Conservation (phyloP, 2,888 invertebrate species). For the Lithophane leautieri region DNA sequence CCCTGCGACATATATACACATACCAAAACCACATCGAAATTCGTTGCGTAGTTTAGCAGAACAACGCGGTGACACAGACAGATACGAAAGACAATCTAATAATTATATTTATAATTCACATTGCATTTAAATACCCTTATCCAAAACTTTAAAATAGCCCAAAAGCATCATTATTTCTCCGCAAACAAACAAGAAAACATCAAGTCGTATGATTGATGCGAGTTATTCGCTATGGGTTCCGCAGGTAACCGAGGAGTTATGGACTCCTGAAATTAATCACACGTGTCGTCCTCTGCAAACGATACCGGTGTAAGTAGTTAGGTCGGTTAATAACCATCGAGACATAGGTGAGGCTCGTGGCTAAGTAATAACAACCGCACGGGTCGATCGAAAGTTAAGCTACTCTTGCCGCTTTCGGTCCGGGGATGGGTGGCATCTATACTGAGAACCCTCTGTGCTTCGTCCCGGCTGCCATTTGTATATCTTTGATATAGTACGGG, state of each 20-base stretch:
- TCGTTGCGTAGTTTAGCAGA: not conserved
- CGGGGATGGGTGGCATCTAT: not conserved
- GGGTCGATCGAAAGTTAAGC: not conserved
- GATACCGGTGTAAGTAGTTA: conserved; percentile 9
- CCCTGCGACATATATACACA: too few relatives aligned
- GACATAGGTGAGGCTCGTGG: not conserved
- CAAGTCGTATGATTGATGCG: conserved; percentile 52
- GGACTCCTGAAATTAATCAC: conserved; percentile 54
- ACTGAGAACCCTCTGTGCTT: not conserved
- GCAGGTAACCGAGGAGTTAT: conserved; percentile 46
- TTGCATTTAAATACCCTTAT: conserved; percentile 6
- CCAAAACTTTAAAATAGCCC: conserved; percentile 33
- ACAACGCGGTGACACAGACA: not conserved
- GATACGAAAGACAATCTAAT: not conserved
- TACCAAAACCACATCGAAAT: not conserved
- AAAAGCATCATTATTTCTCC: conserved; percentile 44
- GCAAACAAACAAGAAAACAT: conserved; percentile 55
- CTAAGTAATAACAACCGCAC: not conserved
- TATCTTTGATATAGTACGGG: not conserved
- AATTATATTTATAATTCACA: not conserved
- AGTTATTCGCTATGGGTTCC: conserved; percentile 42
- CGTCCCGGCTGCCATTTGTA: too few relatives aligned
- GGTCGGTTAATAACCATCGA: conserved; percentile 13
- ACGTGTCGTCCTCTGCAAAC: conserved; percentile 51
- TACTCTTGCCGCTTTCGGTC: not conserved